Evolutionary conservation across 2,113 vertebrate genomes (phyloP), one percentile per base, ranked within the genome.

Genomic region (Muntiacus muntjak): DNA sequence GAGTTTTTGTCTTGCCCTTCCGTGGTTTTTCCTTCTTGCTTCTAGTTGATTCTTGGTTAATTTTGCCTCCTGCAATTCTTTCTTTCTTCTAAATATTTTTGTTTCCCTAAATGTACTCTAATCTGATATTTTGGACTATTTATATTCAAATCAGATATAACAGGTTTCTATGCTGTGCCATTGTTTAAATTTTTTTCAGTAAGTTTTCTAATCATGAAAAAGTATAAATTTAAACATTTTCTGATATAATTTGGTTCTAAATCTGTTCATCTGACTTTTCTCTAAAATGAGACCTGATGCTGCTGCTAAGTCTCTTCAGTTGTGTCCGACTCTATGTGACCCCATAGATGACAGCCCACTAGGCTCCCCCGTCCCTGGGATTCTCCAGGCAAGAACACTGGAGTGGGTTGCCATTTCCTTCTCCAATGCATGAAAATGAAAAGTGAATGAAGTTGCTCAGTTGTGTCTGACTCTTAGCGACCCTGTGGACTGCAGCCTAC

Each of bases 21-120:
- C 81, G 3, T 85, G 16, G 30, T 81, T 83, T 87, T 78, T 1
- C 36, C 19, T 92, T 28, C 33, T 93, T 87, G 7, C 82, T 93
- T 40, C 47, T 94, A 81, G 21, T 85, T 86, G 40, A 45, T 92
- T 94, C 64, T 96, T 91, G 7, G 71, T 6, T 92, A 85, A 58
- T 92, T 97, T 96, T 95, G 60, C 43, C 33, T 95, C 84, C 43
- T 96, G 5, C 23, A 55, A 10, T 96, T 90, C 85, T 95, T 89
- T 74, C 36, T 88, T 87, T 93, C 92, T 89, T 71, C n/a, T 89
- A n/a, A 81, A 62, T 81, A 54, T 36, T 81, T n/a, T 90, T 93
- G 13, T 87, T 60, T 89, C 36, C 79, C 58, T 95, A 36, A 81
- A 25, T 67, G 15, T 5, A 71, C 36, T 60, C 8, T 96, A 84